Evolutionary conservation across 2,797 vertebrate genomes (phyloP), one percentile per base, ranked within the genome.

Genomic region (Okamejei kenojei): DNA sequence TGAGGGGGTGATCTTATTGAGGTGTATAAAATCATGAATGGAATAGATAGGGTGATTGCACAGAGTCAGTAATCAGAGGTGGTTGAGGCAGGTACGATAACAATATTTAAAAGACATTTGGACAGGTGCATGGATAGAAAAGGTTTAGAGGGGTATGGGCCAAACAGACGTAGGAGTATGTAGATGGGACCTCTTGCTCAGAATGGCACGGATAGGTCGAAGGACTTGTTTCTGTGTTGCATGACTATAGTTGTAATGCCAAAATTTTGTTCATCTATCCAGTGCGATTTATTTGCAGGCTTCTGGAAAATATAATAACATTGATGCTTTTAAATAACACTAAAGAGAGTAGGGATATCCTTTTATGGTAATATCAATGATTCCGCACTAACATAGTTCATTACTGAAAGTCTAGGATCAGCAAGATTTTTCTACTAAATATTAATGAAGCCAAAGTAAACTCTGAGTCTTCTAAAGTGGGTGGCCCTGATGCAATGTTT

Each of bases 361-460:
- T 29, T 54, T 54, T 29, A 38, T 68, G 23, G 10, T 92, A 45
- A 74, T 92, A 54, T 32, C 29, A 54, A 92, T 73, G 45, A 38
- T 4, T 32, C 35, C 38, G 19, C 68, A 73, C 4, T 54, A n/a
- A 54, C 38, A 26, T 8, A 5, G 35, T 73, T 10, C 71, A 92
- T 74, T 76, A 26, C 38, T 29, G 21, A 54, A 58, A 58, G 54
- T 76, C 26, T 76, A 92, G 71, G 45, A 76, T 63, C 45, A 92
- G 71, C 26, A 73, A 90, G 38, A 23, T 54, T 29, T 13, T 76
- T 76, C 21, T 92, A 17, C 10, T 29, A 92, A 54, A n/a, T 74
- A 90, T 73, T 90, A 26, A 7, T 92, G 38, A 92, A 91, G 76
- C 90, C 71, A 76, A 76, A 92, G 71, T 9, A 13, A 76, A 74